These are phyloP conservation scores for Syndactyla subalaris DNA, from an alignment of 2,797 vertebrate species.

Conservation along the genomic window DNA sequence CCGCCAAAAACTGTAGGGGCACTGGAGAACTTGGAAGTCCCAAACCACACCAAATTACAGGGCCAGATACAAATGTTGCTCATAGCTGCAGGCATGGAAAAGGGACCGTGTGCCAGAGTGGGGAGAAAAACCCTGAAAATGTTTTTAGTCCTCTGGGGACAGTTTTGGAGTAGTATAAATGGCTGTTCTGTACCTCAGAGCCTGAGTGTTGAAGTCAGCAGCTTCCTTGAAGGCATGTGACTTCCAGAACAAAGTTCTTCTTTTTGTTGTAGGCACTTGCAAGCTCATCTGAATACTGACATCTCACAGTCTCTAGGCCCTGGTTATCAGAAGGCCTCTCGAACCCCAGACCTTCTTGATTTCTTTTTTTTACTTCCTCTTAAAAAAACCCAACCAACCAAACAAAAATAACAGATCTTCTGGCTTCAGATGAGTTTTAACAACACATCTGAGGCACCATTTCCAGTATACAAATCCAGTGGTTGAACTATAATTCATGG, in stretches of 20 bases:
- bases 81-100: constrained; percentile 26
- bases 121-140: not conserved
- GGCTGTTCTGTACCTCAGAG: not conserved
- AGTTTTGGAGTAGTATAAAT: not conserved
- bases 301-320: not conserved
- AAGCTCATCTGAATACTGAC: not conserved
- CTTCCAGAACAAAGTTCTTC: constrained; percentile 8
- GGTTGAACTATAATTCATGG: not conserved
- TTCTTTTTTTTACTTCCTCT: not conserved
- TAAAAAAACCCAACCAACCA: not conserved
- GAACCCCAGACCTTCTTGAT: not conserved
- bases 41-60: not conserved
- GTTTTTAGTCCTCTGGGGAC: not conserved
- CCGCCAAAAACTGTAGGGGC: constrained; percentile 26
- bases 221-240: not conserved
- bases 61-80: not conserved
- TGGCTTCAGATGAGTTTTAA: not conserved
- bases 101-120: not conserved
- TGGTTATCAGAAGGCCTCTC: not conserved
- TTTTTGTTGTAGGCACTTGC: not conserved
- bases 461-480: not conserved
- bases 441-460: not conserved
- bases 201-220: not conserved
- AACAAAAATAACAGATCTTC: not conserved
- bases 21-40: not conserved